Conservation (phyloP, 2,888 invertebrate genomes). For the Aspidiotus destructor region DNA sequence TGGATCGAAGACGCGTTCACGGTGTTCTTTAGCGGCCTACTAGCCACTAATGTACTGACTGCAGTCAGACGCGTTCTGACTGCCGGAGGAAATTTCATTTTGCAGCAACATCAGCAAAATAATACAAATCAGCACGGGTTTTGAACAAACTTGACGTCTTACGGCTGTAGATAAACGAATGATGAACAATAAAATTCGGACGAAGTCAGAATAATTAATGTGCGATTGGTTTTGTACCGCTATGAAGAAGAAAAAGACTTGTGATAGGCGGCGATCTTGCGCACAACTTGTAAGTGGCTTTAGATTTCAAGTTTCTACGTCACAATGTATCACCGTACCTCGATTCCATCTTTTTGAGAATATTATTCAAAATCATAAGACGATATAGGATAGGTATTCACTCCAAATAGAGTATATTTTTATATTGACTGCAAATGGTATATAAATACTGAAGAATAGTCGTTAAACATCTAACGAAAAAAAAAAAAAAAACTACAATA, state of each 20-base stretch:
- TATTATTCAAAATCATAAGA: no score
- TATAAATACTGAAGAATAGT: not conserved
- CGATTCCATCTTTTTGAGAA: no score
- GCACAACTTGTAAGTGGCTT: no score
- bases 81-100: not conserved
- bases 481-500: not conserved
- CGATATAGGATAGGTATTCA: no score
- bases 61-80: not conserved
- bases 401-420: no score
- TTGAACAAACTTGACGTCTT: not conserved
- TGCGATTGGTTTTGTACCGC: no score
- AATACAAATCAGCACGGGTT: not conserved
- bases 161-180: not conserved
- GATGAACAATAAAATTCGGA: not conserved
- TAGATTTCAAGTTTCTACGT: no score
- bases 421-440: not conserved
- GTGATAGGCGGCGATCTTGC: no score
- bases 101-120: not conserved
- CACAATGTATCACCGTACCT: no score
- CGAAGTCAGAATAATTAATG: not conserved
- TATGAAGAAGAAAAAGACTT: no score
- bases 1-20: conserved; percentile 27
- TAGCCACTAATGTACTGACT: conserved; percentile 13
- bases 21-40: conserved; percentile 18
- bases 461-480: not conserved